Base-by-base conservation (phyloP, 2,113 vertebrate genomes). In the Sinocyclocheilus rhinocerous region DNA sequence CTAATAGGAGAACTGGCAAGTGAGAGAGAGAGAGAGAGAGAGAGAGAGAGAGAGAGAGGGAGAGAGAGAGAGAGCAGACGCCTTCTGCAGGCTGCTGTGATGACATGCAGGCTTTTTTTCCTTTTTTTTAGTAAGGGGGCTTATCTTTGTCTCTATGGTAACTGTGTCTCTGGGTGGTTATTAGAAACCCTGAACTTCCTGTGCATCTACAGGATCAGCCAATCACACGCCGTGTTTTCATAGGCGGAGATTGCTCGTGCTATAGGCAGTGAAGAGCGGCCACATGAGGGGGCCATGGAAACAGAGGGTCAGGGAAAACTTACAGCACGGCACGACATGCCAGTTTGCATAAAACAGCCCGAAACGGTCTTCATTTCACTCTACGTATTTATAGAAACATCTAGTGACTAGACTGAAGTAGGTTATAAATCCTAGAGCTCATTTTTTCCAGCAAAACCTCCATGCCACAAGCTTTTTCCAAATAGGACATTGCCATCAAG, bases 111-210 rank as follows among this genome's bases (percentile, higher is more conserved):
- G 88, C 90, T 90, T 91, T 91, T 91, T 80, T 91, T 85, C 83
- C 69, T 89, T 92, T 85, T 79, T 88, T 89, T 90, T 73, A 84
- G 86, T 79, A 87, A 87, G 90, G 88, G 91, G 93, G 92, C 92
- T 90, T 94, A 94, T 94, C 94, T 89, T 92, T 91, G 95, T 97
- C 96, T 94, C 96, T 95, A 96, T 96, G 95, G 94, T 95, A 95
- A 97, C 96, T 94, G 89, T 93, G 95, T 96, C 95, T 96, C 94
- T 95, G 94, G 90, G 93, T 90, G 92, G 94, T 95, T 96, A 96
- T 96, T 96, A 97, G 96, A 96, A 93, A 95, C 93, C 95, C 95
- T 96, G 95, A 95, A 93, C 95, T 96, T 96, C 96, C 96, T 96
- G 95, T 96, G 93, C 95, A 95, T 96, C 95, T 79, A 94, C 94